Evolutionary conservation across 2,797 vertebrate species (phyloP), one percentile per base, ranked within the genome.

Genomic region (Ispidina lecontei): DNA sequence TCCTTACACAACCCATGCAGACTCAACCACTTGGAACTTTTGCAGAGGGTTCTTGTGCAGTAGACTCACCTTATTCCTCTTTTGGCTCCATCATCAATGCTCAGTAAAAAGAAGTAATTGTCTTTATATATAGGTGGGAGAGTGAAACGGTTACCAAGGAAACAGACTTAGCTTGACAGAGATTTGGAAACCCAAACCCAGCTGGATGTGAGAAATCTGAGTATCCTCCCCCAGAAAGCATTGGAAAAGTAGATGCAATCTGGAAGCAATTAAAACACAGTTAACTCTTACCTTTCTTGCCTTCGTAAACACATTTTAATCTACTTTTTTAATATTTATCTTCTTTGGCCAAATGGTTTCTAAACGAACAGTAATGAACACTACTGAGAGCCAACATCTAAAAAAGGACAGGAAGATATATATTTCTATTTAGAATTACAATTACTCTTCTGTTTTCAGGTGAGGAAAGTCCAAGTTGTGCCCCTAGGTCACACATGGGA

Each of bases 101-200:
- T 49, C 72, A 90, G 80, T 62, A 91, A 74, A 91, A 78, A 91
- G 74, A 52, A 94, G 90, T 39, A 81, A 94, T 94, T 94, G 94
- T 95, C 93, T 93, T 73, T 68, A 84, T 64, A 77, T 71, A 89
- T 59, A 91, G 95, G 93, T 93, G 88, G 93, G 69, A 94, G 80
- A 90, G 43, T 22, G 58, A 95, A 88, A 95, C 64, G 72, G 93
- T 96, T 96, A 94, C 96, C 91, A 94, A 41, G 96, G 96, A 89
- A 94, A 96, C 93, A 0, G 72, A 69, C 51, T 90, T 83, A 69
- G 87, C 93, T 93, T 94, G 95, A 94, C 88, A 96, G 91, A 93
- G 89, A 96, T 94, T 91, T 96, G 94, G 95, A 94, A 94, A 92
- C 69, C 88, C 86, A 95, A 94, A 82, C 84, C 93, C 93, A 94